Base-by-base conservation (phyloP, 1,140 invertebrate genomes). In the Drosophila mojavensis region DNA sequence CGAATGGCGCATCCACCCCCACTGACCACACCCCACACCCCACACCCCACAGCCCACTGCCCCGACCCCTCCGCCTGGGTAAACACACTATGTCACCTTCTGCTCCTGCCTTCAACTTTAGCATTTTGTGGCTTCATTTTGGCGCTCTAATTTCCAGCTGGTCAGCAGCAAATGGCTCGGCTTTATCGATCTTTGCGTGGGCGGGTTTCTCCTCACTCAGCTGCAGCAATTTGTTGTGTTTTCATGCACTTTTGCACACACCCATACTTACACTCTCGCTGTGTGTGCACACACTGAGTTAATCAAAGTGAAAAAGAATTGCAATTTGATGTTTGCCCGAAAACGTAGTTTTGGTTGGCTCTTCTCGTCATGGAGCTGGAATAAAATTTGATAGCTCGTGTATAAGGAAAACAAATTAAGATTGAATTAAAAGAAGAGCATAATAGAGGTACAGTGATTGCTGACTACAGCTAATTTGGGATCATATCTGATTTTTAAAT, bases 271-370 rank as follows among this genome's bases (percentile, higher is more conserved):
- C 15, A 24, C 20, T 2, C 20, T 24, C 39, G 54, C 33, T 36
- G 33, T 36, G 33, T 36, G 33, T 9, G 33, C 36, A 39, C 36
- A 11, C 47, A 62, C 55, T 56, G 48, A 73, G 71, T 79, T 83
- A 81, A 83, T 83, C 67, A 83, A 76, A 78, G 61, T 55, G 53
- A 53, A 63, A 58, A 74, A 58, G 54, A 69, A 75, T 50, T 74
- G 69, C 78, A 65, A 62, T 65, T 80, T 74, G 41, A 48, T 28
- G 39, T 47, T 15, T 17, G 17, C 7, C n/a, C 17, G 15, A 47
- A 47, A 47, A 36, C 7, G 26, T 48, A 24, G 28, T 33, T 48
- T 17, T 3, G 5, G 4, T 47, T 47, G 43, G n/a, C 10, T 17
- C 43, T 47, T 47, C n/a, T 17, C 5, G 17, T 47, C 17, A 47